Conservation (phyloP, 2,888 invertebrate genomes). For the Crossocerus cetratus region DNA sequence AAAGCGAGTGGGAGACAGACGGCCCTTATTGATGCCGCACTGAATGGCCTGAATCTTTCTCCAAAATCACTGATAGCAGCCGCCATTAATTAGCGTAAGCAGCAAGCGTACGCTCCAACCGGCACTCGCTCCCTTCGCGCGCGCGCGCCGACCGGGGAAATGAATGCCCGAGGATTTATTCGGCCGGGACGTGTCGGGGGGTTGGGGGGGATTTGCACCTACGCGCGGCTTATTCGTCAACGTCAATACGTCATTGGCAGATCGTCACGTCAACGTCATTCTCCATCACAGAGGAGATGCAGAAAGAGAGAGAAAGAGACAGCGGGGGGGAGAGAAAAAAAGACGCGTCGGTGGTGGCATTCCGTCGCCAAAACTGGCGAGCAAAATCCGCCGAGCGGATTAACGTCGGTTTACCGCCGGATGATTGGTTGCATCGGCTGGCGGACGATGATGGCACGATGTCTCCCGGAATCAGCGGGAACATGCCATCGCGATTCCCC, state of each 20-base stretch:
- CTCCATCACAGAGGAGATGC: slow-evolving; percentile 51
- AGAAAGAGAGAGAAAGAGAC: no score
- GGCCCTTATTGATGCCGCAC: not conserved
- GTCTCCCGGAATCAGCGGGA: slow-evolving; percentile 16
- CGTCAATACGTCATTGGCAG: slow-evolving; percentile 57
- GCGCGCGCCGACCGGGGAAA: no score
- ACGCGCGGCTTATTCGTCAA: slow-evolving; percentile 57
- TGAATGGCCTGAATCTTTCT: no score
- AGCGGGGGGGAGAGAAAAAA: slow-evolving; percentile 8
- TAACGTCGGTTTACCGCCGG: slow-evolving; percentile 64
- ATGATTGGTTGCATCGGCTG: slow-evolving; percentile 55
- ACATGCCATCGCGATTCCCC: slow-evolving; percentile 10
- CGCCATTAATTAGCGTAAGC: no score
- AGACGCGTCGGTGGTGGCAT: slow-evolving; percentile 17
- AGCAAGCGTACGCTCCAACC: no score
- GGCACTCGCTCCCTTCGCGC: no score
- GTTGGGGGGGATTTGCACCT: slow-evolving; percentile 19
- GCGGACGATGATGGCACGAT: slow-evolving; percentile 37
- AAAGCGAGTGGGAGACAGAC: slow-evolving; percentile 6
- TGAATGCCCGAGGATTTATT: no score
- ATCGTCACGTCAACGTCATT: slow-evolving; percentile 65
- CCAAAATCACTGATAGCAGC: no score
- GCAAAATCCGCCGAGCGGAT: slow-evolving; percentile 61
- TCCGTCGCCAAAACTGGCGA: slow-evolving; percentile 17
- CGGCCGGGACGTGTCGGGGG: not conserved